These are phyloP conservation scores for Tragulus kanchil DNA, from an alignment of 2,113 vertebrate genomes.

Conservation along the genomic window DNA sequence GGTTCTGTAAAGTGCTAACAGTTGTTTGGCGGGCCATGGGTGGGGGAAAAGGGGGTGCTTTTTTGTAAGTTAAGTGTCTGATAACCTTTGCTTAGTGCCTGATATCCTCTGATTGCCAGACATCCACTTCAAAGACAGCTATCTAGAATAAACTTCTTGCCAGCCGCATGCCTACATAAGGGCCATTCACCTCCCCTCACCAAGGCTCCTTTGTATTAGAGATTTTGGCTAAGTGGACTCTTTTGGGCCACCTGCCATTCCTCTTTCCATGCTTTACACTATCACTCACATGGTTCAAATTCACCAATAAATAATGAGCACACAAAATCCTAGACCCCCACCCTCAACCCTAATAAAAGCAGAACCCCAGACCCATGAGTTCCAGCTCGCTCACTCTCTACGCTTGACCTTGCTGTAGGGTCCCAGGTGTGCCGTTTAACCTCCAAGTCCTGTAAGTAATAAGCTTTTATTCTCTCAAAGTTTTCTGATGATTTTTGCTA, in stretches of 20 bases:
- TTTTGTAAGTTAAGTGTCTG: not conserved
- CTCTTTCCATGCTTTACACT: not conserved
- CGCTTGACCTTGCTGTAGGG: not conserved
- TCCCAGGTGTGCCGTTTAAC: not conserved
- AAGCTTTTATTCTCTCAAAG: not conserved
- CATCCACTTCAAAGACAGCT: not conserved
- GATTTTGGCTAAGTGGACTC: not conserved
- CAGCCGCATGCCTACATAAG: not conserved
- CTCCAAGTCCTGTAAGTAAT: not conserved
- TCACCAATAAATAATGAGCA: not conserved
- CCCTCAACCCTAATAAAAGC: not conserved
- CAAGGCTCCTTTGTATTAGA: not conserved
- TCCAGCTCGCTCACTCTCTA: not conserved
- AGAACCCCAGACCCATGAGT: not conserved
- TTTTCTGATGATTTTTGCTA: not conserved
- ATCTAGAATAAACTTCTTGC: not conserved
- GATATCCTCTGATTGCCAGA: not conserved
- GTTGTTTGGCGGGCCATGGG: not conserved
- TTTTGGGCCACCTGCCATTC: not conserved
- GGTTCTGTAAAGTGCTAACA: not conserved
- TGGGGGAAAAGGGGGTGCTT: not conserved
- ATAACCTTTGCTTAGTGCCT: not conserved
- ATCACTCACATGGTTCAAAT: fast-evolving
- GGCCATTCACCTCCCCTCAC: not conserved
- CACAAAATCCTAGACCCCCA: not conserved